Evolutionary conservation across 2,797 vertebrate species (phyloP).

Genomic region (Sylvia borin): DNA sequence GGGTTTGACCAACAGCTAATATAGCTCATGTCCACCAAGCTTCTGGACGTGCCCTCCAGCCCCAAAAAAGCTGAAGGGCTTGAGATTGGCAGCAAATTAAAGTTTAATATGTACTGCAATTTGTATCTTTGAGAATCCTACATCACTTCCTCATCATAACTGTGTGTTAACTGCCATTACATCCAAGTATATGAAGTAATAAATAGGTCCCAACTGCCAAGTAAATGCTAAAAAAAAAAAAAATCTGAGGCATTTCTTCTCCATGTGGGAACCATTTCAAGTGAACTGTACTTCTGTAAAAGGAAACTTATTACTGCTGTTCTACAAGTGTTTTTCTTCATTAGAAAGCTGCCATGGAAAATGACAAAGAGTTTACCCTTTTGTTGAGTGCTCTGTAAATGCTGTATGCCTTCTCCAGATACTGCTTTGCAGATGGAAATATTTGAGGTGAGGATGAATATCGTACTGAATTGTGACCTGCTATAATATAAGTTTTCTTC

Average conservation of each 20-base stretch:
- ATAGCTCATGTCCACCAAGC: background rate
- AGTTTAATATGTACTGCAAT: conserved; percentile 46
- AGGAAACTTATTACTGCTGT: conserved; percentile 55
- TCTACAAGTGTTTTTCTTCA: conserved; percentile 58
- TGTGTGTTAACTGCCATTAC: conserved; percentile 56
- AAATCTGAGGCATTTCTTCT: conserved; percentile 43
- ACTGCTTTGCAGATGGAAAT: conserved; percentile 36
- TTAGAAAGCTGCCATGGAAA: conserved; percentile 61
- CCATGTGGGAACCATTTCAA: conserved; percentile 70
- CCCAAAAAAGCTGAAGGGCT: conserved; percentile 4
- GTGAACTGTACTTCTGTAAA: conserved; percentile 29
- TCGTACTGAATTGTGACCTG: conserved; percentile 28
- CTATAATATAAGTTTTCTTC: background rate
- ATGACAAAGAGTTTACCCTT: conserved; percentile 51
- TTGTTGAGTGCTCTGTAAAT: conserved; percentile 34
- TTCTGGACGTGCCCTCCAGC: background rate
- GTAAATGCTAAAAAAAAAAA: conserved; percentile 54
- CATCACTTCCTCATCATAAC: conserved; percentile 48
- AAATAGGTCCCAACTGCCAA: conserved; percentile 63
- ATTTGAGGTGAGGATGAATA: conserved; percentile 3
- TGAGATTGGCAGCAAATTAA: conserved; percentile 35
- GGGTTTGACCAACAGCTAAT: background rate
- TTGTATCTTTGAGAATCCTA: conserved; percentile 53
- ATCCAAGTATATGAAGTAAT: conserved; percentile 66
- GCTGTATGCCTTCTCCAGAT: conserved; percentile 37